Conservation (phyloP, 2,888 invertebrate genomes). For the Branchipolynoe longqiensis region DNA sequence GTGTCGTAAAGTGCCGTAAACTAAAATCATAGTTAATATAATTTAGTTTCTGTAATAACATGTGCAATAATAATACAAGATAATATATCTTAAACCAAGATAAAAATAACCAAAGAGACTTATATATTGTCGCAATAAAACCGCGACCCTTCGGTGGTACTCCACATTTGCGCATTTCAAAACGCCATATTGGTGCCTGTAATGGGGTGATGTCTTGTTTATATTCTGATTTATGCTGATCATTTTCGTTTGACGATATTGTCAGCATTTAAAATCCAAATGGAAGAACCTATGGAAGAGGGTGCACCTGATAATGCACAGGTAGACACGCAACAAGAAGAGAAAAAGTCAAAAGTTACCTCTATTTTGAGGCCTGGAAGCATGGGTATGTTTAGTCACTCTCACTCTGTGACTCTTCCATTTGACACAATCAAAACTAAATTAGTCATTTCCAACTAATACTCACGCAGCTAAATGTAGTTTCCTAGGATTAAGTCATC, state of each 20-base stretch:
- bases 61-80: no score
- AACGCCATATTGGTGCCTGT: constrained; percentile 23
- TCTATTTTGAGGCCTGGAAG: constrained; percentile 62
- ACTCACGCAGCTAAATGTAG: no score
- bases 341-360: constrained; percentile 60
- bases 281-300: constrained; percentile 63
- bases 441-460: no score
- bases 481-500: no score
- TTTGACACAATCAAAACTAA: no score
- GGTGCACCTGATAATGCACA: constrained; percentile 43
- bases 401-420: no score
- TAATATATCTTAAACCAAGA: no score
- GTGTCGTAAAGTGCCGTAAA: no score
- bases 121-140: not conserved
- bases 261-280: constrained; percentile 30
- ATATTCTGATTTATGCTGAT: constrained; percentile 48
- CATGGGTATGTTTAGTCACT: constrained; percentile 63
- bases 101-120: no score
- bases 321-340: constrained; percentile 41
- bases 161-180: constrained; percentile 22
- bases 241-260: constrained; percentile 22
- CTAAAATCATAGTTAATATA: no score
- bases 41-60: no score
- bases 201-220: constrained; percentile 45
- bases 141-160: not conserved